Percentiles rank a stretch among this genome's conserved stretches.
phyloP scores from a whole-genome alignment of 1,140 invertebrate genomes.

The Paracyclopina nana region DNA sequence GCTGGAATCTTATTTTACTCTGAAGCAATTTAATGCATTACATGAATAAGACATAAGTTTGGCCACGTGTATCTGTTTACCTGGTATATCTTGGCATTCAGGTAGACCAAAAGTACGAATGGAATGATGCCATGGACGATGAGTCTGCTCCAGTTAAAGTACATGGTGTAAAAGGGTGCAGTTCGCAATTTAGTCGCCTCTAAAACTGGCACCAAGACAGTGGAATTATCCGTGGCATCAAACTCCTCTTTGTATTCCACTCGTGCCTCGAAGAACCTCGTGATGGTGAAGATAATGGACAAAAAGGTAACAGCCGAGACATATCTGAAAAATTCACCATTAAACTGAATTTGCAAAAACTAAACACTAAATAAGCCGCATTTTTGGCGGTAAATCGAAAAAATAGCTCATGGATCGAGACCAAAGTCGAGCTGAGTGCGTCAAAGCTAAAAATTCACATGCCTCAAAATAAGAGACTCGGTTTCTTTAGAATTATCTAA shows the following conservation, averaged over 20 bases:
- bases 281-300: slow-evolving; percentile 10
- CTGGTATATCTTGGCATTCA: slow-evolving; percentile 10
- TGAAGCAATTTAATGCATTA: too few species aligned
- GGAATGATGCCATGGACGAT: slow-evolving; percentile 13
- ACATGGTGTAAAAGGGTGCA: not conserved
- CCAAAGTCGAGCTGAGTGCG: too few species aligned
- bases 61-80: not conserved
- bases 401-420: too few species aligned
- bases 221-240: not conserved
- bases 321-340: too few species aligned
- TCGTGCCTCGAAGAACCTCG: slow-evolving; percentile 8
- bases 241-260: not conserved
- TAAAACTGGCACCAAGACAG: not conserved
- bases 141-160: slow-evolving; percentile 13
- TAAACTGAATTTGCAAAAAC: too few species aligned
- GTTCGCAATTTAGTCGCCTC: slow-evolving; percentile 1
- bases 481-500: too few species aligned
- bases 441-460: too few species aligned
- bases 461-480: too few species aligned
- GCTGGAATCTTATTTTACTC: too few species aligned
- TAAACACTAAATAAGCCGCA: too few species aligned
- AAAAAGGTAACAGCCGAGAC: not conserved
- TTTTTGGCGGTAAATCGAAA: too few species aligned
- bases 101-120: slow-evolving; percentile 3
- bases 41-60: not conserved